A percentile compares a stretch with the other conserved stretches of the same genome.
phyloP scores from a whole-genome alignment of 1,140 invertebrate species.

The Trichonephila clavipes region DNA sequence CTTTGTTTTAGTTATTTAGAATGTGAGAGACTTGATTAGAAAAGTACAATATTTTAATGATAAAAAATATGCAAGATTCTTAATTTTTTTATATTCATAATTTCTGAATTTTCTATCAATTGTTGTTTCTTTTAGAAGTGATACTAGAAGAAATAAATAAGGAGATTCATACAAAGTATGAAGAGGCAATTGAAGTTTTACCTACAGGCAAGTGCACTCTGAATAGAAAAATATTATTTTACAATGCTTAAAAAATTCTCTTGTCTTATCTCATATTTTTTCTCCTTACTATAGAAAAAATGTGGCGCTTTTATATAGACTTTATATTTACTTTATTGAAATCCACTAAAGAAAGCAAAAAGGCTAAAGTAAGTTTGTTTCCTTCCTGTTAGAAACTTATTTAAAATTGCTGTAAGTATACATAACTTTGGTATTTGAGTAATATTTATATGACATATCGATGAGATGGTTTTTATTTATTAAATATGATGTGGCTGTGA shows the following conservation, averaged over 20 bases:
- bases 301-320: conserved; percentile 58
- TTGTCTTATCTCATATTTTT: conserved; percentile 54
- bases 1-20: neutral
- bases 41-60: neutral
- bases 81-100: neutral
- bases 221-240: neutral
- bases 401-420: too few relatives aligned
- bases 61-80: neutral
- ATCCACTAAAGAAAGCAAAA: conserved; percentile 33
- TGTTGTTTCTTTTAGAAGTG: neutral
- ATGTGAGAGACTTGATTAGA: too few relatives aligned
- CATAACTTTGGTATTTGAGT: too few relatives aligned
- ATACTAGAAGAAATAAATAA: conserved; percentile 8
- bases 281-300: conserved; percentile 44
- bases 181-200: conserved; percentile 2
- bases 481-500: too few relatives aligned
- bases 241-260: neutral
- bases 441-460: too few relatives aligned
- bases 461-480: too few relatives aligned
- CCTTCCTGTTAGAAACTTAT: neutral
- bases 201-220: conserved; percentile 13
- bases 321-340: conserved; percentile 15
- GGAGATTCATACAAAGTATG: conserved; percentile 16
- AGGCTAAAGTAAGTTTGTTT: neutral
- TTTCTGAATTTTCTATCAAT: too few relatives aligned